Evolutionary conservation across 1,140 invertebrate species (phyloP), one percentile per base, ranked within the genome.

Genomic region (Idris sp.): DNA sequence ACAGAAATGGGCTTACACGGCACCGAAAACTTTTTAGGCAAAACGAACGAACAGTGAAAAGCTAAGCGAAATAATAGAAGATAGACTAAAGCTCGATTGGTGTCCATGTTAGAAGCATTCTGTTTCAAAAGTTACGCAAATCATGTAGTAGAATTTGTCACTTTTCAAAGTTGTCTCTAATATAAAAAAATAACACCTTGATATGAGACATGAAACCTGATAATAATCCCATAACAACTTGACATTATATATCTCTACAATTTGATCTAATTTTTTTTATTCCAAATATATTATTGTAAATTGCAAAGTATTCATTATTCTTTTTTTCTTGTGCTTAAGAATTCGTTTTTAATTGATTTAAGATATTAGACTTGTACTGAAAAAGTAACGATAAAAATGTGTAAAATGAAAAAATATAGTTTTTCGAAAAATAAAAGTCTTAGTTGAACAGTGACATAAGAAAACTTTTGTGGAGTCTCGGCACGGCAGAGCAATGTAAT

Each of bases 401-500:
- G n/a, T n/a, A n/a, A n/a, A n/a, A n/a, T n/a, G n/a, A n/a, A n/a
- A n/a, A n/a, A n/a, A n/a, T n/a, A n/a, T n/a, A 35, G 30, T 49
- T 35, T 48, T 48, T 41, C 35, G 9, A 18, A 28, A 49, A 44
- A 18, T 10, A 51, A 49, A 48, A 25, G 64, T 68, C 51, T 58
- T 26, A 36, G 16, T 48, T 30, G 26, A 48, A 65, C 48, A 41
- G 35, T 48, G 13, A 8, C 62, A 67, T 56, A 56, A 67, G 62
- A 56, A 56, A 69, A 69, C 40, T 69, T 69, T 59, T 43, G 46
- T 14, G 15, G 44, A 69, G 46, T 69, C 67, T 56, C 38, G 44
- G 49, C 41, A 71, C 56, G 67, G 26, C 41, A 11, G 16, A 44
- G 35, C 26, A 49, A 48, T 71, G 67, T 62, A 56, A 71, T 62